A percentile compares a stretch with the other conserved stretches of the same genome.
Evolutionary conservation across 1,140 invertebrate species (phyloP).

Genomic region (Neocloeon triangulifer): DNA sequence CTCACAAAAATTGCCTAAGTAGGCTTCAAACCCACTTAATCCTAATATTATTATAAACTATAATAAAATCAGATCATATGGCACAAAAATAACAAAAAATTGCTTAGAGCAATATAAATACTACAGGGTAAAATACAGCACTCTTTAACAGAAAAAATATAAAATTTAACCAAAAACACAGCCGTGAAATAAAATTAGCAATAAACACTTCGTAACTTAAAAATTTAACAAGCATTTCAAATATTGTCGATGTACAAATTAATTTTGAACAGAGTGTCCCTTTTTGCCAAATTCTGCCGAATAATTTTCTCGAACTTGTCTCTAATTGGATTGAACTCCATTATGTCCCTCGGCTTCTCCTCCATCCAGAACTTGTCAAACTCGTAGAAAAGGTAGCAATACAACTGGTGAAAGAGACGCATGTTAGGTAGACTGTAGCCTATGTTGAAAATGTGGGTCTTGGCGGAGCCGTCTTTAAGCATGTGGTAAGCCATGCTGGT

Average conservation of each 20-base stretch:
- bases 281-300: conserved; percentile 32
- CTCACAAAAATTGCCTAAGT: too few species aligned
- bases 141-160: too few species aligned
- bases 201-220: neutral
- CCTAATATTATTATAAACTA: too few species aligned
- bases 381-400: conserved; percentile 82
- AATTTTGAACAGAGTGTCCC: conserved; percentile 41
- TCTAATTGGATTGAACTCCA: conserved; percentile 78
- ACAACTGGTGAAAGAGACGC: conserved; percentile 76
- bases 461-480: conserved; percentile 56
- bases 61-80: too few species aligned
- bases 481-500: conserved; percentile 73
- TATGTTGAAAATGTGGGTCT: conserved; percentile 81
- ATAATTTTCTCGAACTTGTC: conserved; percentile 61
- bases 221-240: conserved; percentile 9
- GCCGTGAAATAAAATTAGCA: neutral
- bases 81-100: too few species aligned
- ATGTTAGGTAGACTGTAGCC: conserved; percentile 42
- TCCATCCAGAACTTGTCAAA: conserved; percentile 87
- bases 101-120: too few species aligned
- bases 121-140: too few species aligned
- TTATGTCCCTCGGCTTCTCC: conserved; percentile 75
- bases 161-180: too few species aligned
- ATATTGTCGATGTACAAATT: conserved; percentile 38
- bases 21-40: too few species aligned